A percentile compares a stretch with the other conserved stretches of the same genome.
Conservation (phyloP, 2,797 vertebrate genomes). For the Amphiprion clarkii region DNA sequence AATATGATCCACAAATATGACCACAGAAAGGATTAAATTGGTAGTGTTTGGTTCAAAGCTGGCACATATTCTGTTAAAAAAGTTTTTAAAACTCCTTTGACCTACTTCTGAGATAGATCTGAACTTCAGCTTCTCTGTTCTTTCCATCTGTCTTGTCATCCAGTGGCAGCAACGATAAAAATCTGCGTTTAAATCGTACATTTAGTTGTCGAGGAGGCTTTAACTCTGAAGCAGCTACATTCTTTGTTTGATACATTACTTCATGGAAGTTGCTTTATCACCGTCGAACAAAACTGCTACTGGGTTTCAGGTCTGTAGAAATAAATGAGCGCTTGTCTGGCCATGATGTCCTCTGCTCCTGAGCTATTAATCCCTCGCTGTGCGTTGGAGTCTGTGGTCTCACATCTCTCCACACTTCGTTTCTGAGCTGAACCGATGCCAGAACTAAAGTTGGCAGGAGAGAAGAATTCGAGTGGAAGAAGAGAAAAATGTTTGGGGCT, state of each 20-base stretch:
- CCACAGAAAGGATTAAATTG: too few species aligned
- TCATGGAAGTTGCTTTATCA: neutral
- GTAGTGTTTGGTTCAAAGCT: too few species aligned
- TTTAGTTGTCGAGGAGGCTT: neutral
- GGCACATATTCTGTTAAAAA: neutral
- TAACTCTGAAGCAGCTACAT: too few species aligned
- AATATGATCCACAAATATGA: too few species aligned
- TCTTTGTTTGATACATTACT: neutral
- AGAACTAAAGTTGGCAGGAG: conserved; percentile 47
- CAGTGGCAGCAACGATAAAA: neutral
- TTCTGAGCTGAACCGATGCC: conserved; percentile 46
- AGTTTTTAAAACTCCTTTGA: neutral
- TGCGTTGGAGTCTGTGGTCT: conserved; percentile 22
- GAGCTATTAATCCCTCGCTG: conserved; percentile 45
- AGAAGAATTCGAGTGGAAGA: neutral
- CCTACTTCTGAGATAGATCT: too few species aligned
- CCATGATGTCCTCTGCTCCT: conserved; percentile 30
- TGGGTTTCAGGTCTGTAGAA: conserved; percentile 13
- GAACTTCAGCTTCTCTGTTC: too few species aligned
- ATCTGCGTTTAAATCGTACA: too few species aligned
- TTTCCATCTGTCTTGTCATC: neutral
- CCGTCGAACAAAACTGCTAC: neutral
- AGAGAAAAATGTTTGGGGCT: neutral
- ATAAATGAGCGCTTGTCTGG: conserved; percentile 15
- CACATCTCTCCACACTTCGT: conserved; percentile 35